Evolutionary conservation across 2,888 invertebrate species (phyloP), one percentile per base, ranked within the genome.

Genomic region (Tenthredo scrophulariae): DNA sequence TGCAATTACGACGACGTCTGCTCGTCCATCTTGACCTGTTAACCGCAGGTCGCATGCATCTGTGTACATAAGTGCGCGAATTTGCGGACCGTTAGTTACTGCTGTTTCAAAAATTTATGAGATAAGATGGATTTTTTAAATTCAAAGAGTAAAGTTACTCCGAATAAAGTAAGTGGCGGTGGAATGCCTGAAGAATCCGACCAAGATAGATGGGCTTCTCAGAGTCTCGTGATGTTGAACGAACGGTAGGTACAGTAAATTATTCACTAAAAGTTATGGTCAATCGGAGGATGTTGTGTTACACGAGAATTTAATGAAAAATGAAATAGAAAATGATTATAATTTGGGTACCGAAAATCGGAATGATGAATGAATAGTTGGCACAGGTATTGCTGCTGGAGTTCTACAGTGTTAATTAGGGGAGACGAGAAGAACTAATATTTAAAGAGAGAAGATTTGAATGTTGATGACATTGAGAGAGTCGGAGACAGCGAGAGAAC

Each of bases 11-110:
- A 33, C 80, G 0, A 18, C 62, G 15, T 58, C 80, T 62, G 40
- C 15, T 10, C 58, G 62, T 80, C 62, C 62, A 62, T 80, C 80
- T 80, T 80, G 80, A 80, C 58, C 80, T 40, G 62, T 54, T 50
- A 54, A 2, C n/a, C n/a, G n/a, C 18, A 18, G 50, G 50, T n/a
- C 46, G 54, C 15, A n/a, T 77, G 54, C 54, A 54, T 54, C 77
- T 77, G 29, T 43, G 43, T 22, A 40, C 10, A 43, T 43, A 74
- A n/a, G 37, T 70, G 18, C 33, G n/a, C 15, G 33, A 29, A 67
- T 67, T 67, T 67, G 3, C 15, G 6, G 18, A 67, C 29, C 33
- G 67, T 33, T 67, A 18, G 29, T 15, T 37, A 37, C 15, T 18
- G 37, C 37, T 37, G 33, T 70, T 13, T 13, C 26, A 0, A 26